A percentile compares a stretch with the other conserved stretches of the same genome.
These are phyloP conservation scores for Hydrozoanthus tunicans DNA, from an alignment of 64 coral and sea anemone species.

Conservation along the genomic window DNA sequence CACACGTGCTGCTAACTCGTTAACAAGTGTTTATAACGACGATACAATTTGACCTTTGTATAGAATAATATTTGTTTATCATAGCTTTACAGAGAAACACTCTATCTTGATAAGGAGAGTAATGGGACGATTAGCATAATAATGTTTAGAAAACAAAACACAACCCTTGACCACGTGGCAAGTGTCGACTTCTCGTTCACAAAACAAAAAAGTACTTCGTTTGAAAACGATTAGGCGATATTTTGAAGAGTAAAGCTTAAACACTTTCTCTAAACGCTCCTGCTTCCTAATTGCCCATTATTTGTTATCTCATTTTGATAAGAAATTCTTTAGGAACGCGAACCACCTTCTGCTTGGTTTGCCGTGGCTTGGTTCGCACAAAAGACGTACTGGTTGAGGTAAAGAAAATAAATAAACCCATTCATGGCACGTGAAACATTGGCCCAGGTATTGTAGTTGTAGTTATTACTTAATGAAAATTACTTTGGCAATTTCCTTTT, in stretches of 20 bases:
- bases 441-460: neutral
- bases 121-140: constrained; percentile 35
- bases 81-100: constrained; percentile 49
- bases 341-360: neutral
- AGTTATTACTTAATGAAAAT: neutral
- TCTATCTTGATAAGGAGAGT: constrained; percentile 21
- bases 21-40: constrained; percentile 24
- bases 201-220: constrained; percentile 24
- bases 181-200: constrained; percentile 42
- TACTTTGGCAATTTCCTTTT: neutral
- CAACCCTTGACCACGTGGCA: constrained; percentile 27
- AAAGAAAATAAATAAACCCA: neutral
- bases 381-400: neutral
- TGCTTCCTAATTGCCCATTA: neutral
- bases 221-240: constrained; percentile 38
- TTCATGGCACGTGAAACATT: constrained; percentile 9
- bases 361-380: neutral
- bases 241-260: constrained; percentile 12
- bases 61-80: constrained; percentile 54
- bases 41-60: constrained; percentile 56
- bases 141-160: constrained; percentile 44
- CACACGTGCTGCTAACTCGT: constrained; percentile 39
- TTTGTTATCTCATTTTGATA: neutral
- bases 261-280: neutral
- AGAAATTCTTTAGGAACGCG: neutral